Base-by-base conservation (phyloP, 2,797 vertebrate genomes). In the Chloroceryle amazona region DNA sequence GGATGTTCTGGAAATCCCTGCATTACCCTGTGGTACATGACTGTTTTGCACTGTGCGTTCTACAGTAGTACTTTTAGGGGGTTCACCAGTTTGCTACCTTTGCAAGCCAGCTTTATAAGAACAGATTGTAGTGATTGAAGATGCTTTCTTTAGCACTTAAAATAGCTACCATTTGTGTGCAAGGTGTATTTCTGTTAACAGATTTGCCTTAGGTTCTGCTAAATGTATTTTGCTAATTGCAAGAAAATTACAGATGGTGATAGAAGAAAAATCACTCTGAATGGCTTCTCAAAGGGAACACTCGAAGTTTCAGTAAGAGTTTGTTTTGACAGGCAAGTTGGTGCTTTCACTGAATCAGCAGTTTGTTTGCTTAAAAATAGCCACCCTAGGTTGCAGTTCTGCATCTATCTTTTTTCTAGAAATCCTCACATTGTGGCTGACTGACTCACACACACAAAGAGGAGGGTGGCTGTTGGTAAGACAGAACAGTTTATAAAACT, bases 361-460 rank as follows among this genome's bases (percentile, higher is more conserved):
- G 12, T 78, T 90, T 63, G 25, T 73, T 78, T 88, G 54, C 55
- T 79, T 93, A 57, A 83, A 83, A 90, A 65, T 71, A 86, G n/a
- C 29, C 13, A 25, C 20, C 3, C 7, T 10, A 18, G 20, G 37
- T n/a, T 71, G 46, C 58, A 67, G 37, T 88, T 88, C 55, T 83
- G 52, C 0, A 0, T 37, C 39, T 88, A 51, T 83, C 35, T 31
- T 90, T 66, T 63, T 67, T 66, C 47, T 67, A 29, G 49, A 74
- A 80, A 81, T 60, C 37, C 47, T 0, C 82, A 19, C 46, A 28
- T 62, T 85, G 11, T 71, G 66, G 61, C 33, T 66, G 61, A 49
- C 57, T 92, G 80, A 44, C 31, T 78, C 4, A 1, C 29, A 11
- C 5, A 3, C 47, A 41, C 33, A 68, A 61, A 57, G 28, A 58